Base-by-base conservation (phyloP, 2,888 invertebrate species). In the Spatulosminthurus flaviceps region DNA sequence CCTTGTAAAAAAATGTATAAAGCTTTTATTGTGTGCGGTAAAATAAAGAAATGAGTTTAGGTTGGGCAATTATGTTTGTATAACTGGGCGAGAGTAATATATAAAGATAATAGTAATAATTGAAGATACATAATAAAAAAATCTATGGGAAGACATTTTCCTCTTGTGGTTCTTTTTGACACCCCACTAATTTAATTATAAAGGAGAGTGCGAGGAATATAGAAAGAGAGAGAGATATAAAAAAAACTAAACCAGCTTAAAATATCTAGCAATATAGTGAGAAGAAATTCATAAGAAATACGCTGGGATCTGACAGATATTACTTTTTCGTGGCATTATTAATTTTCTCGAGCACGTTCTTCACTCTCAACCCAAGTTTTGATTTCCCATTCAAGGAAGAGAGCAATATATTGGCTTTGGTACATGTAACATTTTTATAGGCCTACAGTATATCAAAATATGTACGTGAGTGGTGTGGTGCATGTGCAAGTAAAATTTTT, bases 331-430 rank as follows among this genome's bases (percentile, higher is more conserved):
- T 64, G 64, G 64, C 64, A 64, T 21, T 64, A 64, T 64, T 64
- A 64, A 64, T 64, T 64, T 64, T 64, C 64, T 64, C 64, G 26
- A 64, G 64, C 64, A 64, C 64, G 64, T 64, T 64, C 64, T 64
- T 64, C 21, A 64, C 24, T 64, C 64, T 21, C 19, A 64, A 11
- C 64, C 64, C 11, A 22, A 64, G 64, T 24, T 64, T 64, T 64
- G 22, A 64, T 60, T 60, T 60, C 60, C 60, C 60, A 60, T 60
- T 60, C 21, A 5, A 5, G 21, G 60, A 13, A 34, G n/a, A 34
- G 34, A 9, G 34, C 5, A 34, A 34, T 34, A 7, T 9, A 34
- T 34, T 9, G 34, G 34, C 9, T n/a, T n/a, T n/a, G n/a, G n/a
- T n/a, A n/a, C n/a, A 9, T 34, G 34, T 34, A 34, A 7, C 34